Evolutionary conservation across 2,797 vertebrate genomes (phyloP).

Genomic region (Anguilla anguilla): DNA sequence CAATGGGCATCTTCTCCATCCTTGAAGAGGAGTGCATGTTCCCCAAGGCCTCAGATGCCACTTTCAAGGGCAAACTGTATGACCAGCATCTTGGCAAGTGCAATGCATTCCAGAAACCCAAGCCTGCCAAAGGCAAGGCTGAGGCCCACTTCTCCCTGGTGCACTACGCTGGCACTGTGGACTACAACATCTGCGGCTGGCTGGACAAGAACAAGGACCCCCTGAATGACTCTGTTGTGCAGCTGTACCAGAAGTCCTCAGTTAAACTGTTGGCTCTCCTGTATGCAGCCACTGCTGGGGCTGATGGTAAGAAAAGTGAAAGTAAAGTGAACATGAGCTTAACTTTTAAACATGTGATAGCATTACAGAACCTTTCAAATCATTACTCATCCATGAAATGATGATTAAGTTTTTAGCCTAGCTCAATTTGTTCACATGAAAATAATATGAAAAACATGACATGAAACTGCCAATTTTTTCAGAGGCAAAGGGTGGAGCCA

Average conservation of each 20-base stretch:
- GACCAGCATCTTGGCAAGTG: conserved; percentile 86
- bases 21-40: conserved; percentile 88
- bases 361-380: background rate
- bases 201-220: conserved; percentile 93
- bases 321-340: background rate
- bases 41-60: conserved; percentile 79
- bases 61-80: conserved; percentile 87
- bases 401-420: background rate
- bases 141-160: conserved; percentile 85
- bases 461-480: background rate
- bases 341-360: background rate
- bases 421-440: background rate
- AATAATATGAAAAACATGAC: no score
- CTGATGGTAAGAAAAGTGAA: conserved; percentile 63
- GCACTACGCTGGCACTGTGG: conserved; percentile 88
- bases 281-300: conserved; percentile 68
- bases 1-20: conserved; percentile 83
- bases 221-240: conserved; percentile 84
- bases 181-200: conserved; percentile 87
- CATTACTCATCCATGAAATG: background rate
- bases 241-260: conserved; percentile 81
- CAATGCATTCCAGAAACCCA: conserved; percentile 86
- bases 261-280: conserved; percentile 74
- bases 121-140: conserved; percentile 77
- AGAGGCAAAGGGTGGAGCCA: conserved; percentile 58